Evolutionary conservation across 2,888 invertebrate species (phyloP), one percentile per base, ranked within the genome.

Genomic region (Eilema caniola): DNA sequence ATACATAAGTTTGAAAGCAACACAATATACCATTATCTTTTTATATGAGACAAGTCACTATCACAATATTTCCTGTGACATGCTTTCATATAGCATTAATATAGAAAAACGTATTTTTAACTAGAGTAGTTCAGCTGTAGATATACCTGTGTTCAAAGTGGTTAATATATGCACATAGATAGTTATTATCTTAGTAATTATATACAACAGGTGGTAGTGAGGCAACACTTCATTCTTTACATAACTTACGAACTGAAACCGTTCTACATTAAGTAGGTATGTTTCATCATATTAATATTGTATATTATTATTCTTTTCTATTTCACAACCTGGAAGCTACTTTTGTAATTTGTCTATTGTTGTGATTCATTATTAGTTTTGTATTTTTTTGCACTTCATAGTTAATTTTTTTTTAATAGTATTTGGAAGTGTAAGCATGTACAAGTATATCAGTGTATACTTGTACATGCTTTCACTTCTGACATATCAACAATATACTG

Each of bases 211-310:
- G 31, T 33, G n/a, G 53, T 10, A 3, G n/a, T 53, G n/a, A 53
- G 53, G 53, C 53, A 53, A 53, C 53, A 53, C n/a, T n/a, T 53
- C 53, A 53, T 53, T 53, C n/a, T 53, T 53, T 53, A 53, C 53
- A n/a, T 53, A 53, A 53, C 53, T 53, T 53, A 53, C 53, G n/a
- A 10, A 53, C 53, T 53, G 53, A 20, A 53, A n/a, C n/a, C n/a
- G n/a, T 53, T n/a, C 53, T 53, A 53, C 53, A 53, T 53, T 47
- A n/a, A 53, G 53, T n/a, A 8, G 2, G n/a, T 53, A 37, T 37
- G 33, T 37, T 53, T 53, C 53, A 53, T 53, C 53, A 53, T 53
- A 53, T 53, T 53, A 7, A 47, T 16, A 41, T 16, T 41, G 20
- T 47, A 53, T 53, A n/a, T 53, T 53, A 53, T 53, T 53, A 53